A percentile compares a stretch with the other conserved stretches of the same genome.
Evolutionary conservation across 2,113 vertebrate species (phyloP).

Genomic region (Notothenia rossii): DNA sequence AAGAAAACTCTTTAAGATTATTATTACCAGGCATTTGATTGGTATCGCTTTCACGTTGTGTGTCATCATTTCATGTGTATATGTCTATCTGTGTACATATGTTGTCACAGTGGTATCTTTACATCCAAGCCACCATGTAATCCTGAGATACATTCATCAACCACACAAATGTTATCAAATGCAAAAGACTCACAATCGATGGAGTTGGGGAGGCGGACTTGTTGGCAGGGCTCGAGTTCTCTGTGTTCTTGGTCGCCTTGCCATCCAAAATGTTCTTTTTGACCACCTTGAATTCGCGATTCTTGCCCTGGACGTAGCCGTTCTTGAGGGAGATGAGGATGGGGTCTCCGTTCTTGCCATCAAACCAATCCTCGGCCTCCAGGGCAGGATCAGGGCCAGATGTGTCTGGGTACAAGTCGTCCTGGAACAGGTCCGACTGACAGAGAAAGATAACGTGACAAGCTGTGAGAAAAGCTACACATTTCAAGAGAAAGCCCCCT

Average conservation of each 20-base stretch:
- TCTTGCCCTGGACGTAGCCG: slow-evolving; percentile 93
- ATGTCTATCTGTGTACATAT: too few relatives aligned
- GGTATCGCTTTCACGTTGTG: too few relatives aligned
- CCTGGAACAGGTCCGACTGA: slow-evolving; percentile 98
- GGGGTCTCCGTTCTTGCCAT: slow-evolving; percentile 93
- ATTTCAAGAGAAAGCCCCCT: background rate
- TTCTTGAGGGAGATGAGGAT: slow-evolving; percentile 95
- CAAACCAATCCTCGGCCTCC: slow-evolving; percentile 97
- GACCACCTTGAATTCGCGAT: slow-evolving; percentile 94
- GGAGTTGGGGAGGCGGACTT: slow-evolving; percentile 80
- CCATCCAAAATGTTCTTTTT: slow-evolving; percentile 95
- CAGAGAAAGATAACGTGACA: slow-evolving; percentile 35
- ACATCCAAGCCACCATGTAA: too few relatives aligned
- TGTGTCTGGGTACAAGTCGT: slow-evolving; percentile 96
- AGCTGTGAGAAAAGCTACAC: background rate
- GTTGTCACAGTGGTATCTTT: too few relatives aligned
- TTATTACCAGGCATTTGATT: background rate
- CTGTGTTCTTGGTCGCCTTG: slow-evolving; percentile 84
- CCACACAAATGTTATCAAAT: background rate
- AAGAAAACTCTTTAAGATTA: background rate
- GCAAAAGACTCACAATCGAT: slow-evolving; percentile 78
- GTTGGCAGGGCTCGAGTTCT: slow-evolving; percentile 86
- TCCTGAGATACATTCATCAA: background rate
- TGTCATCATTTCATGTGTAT: too few relatives aligned
- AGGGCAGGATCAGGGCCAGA: slow-evolving; percentile 91